phyloP scores from a whole-genome alignment of 2,888 invertebrate species.

The Lepidocyrtoides sp. region DNA sequence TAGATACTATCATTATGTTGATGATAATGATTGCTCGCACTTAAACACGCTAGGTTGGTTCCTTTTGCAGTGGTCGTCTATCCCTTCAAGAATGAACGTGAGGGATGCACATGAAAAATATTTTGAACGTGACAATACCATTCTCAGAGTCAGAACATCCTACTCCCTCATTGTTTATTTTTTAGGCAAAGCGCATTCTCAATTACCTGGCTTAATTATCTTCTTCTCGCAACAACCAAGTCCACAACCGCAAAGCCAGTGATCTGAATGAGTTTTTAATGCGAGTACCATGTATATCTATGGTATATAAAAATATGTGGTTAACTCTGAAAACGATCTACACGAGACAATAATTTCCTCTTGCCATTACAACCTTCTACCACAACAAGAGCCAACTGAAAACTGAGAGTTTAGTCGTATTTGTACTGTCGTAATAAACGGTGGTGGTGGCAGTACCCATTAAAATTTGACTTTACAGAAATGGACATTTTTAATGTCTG shows the following conservation, averaged over 20 bases:
- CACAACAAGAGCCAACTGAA: constrained; percentile 25
- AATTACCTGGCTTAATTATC: constrained; percentile 25
- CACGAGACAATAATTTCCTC: background rate
- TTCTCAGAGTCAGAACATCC: constrained; percentile 16
- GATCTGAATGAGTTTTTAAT: constrained; percentile 1
- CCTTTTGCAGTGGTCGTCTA: background rate
- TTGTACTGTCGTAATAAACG: constrained; percentile 22
- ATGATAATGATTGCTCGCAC: background rate
- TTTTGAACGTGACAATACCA: background rate
- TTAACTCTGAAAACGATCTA: background rate
- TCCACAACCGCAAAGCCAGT: constrained; percentile 5
- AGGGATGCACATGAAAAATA: background rate
- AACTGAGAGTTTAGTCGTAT: constrained; percentile 15
- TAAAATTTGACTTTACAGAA: no score
- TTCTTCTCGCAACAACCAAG: background rate
- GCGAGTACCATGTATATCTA: no score
- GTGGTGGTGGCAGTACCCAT: background rate
- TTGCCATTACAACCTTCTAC: background rate
- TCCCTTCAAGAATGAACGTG: background rate
- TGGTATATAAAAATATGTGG: constrained; percentile 14
- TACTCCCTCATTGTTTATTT: constrained; percentile 2
- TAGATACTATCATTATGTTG: background rate
- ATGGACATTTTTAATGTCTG: no score
- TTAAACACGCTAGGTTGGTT: constrained; percentile 4
- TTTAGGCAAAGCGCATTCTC: background rate